phyloP scores from a whole-genome alignment of 2,797 vertebrate genomes.

The Typhlichthys subterraneus region DNA sequence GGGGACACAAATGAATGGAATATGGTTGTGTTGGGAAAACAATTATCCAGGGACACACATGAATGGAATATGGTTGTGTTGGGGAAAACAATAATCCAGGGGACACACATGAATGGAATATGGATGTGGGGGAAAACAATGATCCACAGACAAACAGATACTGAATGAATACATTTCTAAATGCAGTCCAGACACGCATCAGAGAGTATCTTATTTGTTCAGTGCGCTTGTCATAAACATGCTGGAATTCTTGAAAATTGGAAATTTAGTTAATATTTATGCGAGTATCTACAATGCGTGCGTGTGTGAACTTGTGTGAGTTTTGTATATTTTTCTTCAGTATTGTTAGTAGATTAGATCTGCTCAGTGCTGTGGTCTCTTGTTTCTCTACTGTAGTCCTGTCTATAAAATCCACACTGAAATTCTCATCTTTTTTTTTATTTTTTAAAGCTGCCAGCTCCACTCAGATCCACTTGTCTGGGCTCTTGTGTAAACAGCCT shows the following conservation, averaged over 20 bases:
- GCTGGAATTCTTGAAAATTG: constrained; percentile 30
- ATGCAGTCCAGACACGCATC: constrained; percentile 22
- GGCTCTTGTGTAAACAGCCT: constrained; percentile 40
- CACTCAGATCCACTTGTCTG: constrained; percentile 56
- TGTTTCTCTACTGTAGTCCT: constrained; percentile 21
- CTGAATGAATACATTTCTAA: constrained; percentile 49
- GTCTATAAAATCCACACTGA: constrained; percentile 22
- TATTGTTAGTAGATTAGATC: background rate
- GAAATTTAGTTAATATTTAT: background rate
- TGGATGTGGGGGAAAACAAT: constrained; percentile 49
- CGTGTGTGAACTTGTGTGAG: background rate
- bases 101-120: constrained; percentile 57
- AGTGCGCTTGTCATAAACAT: constrained; percentile 19
- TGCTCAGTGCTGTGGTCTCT: background rate
- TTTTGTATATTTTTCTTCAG: background rate
- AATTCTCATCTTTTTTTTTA: constrained; percentile 20
- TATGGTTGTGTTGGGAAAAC: constrained; percentile 45
- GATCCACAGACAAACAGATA: constrained; percentile 54
- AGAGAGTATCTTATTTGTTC: constrained; percentile 27
- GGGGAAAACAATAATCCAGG: constrained; percentile 56
- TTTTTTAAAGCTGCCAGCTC: constrained; percentile 35
- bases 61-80: too few relatives aligned
- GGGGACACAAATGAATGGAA: constrained; percentile 58
- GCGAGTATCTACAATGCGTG: background rate
- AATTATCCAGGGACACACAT: constrained; percentile 1